Evolutionary conservation across 92 coral and sea anemone species (phyloP), one percentile per base, ranked within the genome.

Genomic region (Palythoa heliodiscus): DNA sequence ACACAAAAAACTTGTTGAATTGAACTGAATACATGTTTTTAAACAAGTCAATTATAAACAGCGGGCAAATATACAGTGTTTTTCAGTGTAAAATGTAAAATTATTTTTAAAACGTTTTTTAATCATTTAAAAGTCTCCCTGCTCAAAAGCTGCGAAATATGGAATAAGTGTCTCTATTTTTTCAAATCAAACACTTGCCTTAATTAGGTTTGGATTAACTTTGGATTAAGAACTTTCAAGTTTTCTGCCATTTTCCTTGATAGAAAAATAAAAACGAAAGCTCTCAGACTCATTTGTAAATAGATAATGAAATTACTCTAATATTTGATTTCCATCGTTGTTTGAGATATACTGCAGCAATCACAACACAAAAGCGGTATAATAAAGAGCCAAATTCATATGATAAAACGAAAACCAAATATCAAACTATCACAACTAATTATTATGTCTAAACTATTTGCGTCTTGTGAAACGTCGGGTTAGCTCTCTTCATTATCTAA

Each of bases 261-360:
- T 15, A 29, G 29, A 58, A 61, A 78, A 38, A n/a, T 77, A 61
- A 78, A 78, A 57, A 60, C 38, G 38, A 61, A 57, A 78, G 3
- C 83, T 57, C 71, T 78, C 70, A 77, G 52, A 19, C 14, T 22
- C 69, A 61, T 52, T 37, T 77, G 37, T 35, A 58, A 38, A 20
- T 35, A 15, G 17, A 61, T 39, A 19, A 58, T 19, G 6, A 61
- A 78, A 35, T 63, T 16, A 11, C 10, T 61, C 71, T 78, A n/a
- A 24, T 29, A 63, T 17, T 63, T 20, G 2, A 19, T n/a, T 22
- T 63, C 25, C 52, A 10, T 12, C 14, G 39, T 8, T 37, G n/a
- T 58, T 77, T 57, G 14, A 22, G 82, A 77, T 58, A 48, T 14
- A 73, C 57, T 22, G 57, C 24, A 3, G 77, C 3, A 73, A 7